A percentile compares a stretch with the other conserved stretches of the same genome.
Conservation (phyloP, 2,888 invertebrate genomes). For the Acrocyrtus sp. region DNA sequence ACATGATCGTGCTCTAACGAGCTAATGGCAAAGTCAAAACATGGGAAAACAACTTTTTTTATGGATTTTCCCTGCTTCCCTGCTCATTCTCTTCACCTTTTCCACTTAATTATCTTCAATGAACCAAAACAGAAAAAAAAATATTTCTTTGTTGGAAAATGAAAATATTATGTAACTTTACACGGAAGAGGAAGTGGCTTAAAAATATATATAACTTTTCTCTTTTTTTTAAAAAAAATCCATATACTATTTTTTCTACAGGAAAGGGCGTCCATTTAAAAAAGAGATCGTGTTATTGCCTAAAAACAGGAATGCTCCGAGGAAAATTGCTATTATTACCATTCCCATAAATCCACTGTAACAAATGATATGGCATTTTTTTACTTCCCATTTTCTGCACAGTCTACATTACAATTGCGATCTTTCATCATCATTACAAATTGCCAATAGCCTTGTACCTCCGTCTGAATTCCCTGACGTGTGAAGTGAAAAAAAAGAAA, state of each 20-base stretch:
- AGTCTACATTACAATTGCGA: not conserved
- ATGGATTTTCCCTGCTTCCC: not conserved
- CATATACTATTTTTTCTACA: too few species aligned
- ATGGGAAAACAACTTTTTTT: constrained; percentile 5
- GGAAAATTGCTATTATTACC: not conserved
- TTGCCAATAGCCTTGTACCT: constrained; percentile 17
- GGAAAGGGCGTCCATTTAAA: too few species aligned
- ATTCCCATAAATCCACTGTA: constrained; percentile 27
- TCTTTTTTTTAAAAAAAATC: too few species aligned
- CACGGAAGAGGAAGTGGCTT: too few species aligned
- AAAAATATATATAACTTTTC: too few species aligned
- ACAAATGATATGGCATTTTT: constrained; percentile 25
- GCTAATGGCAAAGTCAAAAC: constrained; percentile 22
- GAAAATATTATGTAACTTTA: too few species aligned
- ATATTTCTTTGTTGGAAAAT: too few species aligned
- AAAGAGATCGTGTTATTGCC: not conserved
- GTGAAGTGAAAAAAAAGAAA: not conserved
- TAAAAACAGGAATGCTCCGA: not conserved
- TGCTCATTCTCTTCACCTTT: constrained; percentile 4
- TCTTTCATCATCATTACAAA: constrained; percentile 43
- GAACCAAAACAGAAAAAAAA: constrained; percentile 19
- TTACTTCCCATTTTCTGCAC: too few species aligned
- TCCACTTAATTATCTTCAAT: constrained; percentile 36
- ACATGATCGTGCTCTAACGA: constrained; percentile 17
- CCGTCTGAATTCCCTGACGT: not conserved